A percentile compares a stretch with the other conserved stretches of the same genome.
phyloP scores from a whole-genome alignment of 92 coral and sea anemone genomes.

The Muricea muricata region DNA sequence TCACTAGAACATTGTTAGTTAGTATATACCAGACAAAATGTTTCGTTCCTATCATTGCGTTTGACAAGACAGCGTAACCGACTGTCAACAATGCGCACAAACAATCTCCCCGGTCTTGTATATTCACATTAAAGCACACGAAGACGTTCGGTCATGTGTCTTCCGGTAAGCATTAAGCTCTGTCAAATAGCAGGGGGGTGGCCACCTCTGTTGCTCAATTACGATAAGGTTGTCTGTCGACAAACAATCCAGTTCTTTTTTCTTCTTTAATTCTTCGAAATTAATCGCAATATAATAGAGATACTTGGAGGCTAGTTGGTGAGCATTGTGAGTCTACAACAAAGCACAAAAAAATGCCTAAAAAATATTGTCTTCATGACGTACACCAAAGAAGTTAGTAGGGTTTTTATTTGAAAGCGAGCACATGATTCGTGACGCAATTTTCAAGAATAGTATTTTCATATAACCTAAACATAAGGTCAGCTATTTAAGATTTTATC shows the following conservation, averaged over 20 bases:
- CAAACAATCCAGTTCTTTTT: slow-evolving; percentile 30
- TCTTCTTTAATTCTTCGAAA: slow-evolving; percentile 41
- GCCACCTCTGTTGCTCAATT: slow-evolving; percentile 50
- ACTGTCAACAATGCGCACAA: too few species aligned
- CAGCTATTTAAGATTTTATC: too few species aligned
- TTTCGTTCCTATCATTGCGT: too few species aligned
- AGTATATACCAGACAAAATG: too few species aligned
- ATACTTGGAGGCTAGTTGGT: slow-evolving; percentile 36
- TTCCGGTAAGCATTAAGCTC: slow-evolving; percentile 37
- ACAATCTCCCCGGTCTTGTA: too few species aligned
- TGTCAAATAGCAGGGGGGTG: slow-evolving; percentile 41
- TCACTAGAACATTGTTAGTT: too few species aligned
- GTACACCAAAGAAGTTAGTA: too few species aligned
- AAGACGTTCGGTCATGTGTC: slow-evolving; percentile 5
- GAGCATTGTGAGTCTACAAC: slow-evolving; percentile 41
- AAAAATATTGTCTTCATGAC: neutral
- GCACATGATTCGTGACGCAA: too few species aligned
- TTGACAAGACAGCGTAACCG: neutral
- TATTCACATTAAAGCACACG: slow-evolving; percentile 24
- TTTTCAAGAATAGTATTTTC: too few species aligned
- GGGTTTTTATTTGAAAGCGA: too few species aligned
- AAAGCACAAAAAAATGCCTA: neutral
- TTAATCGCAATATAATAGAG: slow-evolving; percentile 39
- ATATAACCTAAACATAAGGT: too few species aligned
- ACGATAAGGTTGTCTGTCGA: slow-evolving; percentile 39